Conservation (phyloP, 2,888 invertebrate genomes). For the Caenorhabditis sp. region DNA sequence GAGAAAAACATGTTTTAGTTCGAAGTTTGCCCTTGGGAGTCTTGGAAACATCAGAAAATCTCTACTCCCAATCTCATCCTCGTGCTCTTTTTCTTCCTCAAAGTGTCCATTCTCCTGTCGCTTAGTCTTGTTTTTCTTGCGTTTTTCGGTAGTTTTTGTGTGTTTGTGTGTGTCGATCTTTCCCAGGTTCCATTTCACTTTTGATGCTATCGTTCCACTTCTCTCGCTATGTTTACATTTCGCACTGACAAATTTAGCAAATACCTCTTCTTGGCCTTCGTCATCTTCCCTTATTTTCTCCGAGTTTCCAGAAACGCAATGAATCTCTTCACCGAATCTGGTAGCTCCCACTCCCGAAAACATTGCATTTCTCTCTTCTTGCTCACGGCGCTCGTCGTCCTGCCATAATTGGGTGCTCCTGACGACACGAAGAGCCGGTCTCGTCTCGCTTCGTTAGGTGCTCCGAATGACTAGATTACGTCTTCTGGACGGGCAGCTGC, state of each 20-base stretch:
- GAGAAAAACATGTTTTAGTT: background rate
- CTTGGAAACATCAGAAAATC: background rate
- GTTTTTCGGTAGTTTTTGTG: slow-evolving; percentile 31
- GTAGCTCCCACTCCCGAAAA: background rate
- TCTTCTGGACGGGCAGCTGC: slow-evolving; percentile 22
- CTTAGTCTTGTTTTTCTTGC: slow-evolving; percentile 20
- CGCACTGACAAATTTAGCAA: slow-evolving; percentile 43
- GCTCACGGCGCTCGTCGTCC: slow-evolving; percentile 9
- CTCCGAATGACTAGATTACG: slow-evolving; percentile 54
- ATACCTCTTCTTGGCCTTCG: too few species aligned
- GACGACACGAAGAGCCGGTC: slow-evolving; percentile 28
- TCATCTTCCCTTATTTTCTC: background rate
- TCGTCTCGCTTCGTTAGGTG: slow-evolving; percentile 52
- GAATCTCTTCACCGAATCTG: slow-evolving; percentile 18
- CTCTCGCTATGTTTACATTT: slow-evolving; percentile 51
- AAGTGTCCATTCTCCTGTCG: background rate
- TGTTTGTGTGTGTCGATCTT: background rate
- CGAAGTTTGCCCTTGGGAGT: background rate
- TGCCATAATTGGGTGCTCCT: slow-evolving; percentile 40
- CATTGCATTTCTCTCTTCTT: slow-evolving; percentile 16
- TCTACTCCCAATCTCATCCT: slow-evolving; percentile 5
- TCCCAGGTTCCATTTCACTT: slow-evolving; percentile 50
- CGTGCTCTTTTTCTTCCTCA: background rate
- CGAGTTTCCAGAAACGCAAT: background rate
- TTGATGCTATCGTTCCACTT: slow-evolving; percentile 53